These are phyloP conservation scores for Meloe dianella DNA, from an alignment of 2,888 invertebrate species.

Conservation along the genomic window DNA sequence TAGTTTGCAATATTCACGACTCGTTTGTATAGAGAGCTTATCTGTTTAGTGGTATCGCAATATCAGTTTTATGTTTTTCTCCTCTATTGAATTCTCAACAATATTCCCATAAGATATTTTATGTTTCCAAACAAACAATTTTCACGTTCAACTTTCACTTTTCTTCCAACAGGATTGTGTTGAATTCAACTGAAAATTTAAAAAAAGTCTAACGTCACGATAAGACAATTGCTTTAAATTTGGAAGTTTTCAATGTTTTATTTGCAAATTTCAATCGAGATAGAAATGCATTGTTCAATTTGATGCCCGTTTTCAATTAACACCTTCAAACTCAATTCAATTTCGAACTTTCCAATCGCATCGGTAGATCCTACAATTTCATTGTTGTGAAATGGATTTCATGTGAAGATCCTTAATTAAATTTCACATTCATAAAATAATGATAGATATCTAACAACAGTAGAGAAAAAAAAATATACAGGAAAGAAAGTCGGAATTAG, in stretches of 20 bases:
- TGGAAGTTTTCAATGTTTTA: not conserved
- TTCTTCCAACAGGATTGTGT: not conserved
- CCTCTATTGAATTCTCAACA: not conserved
- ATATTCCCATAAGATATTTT: not conserved
- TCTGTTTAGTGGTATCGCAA: not conserved
- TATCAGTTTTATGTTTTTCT: not conserved
- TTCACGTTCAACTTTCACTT: not conserved
- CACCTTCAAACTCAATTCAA: not conserved
- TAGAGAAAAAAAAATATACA: not conserved
- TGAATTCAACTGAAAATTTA: not conserved
- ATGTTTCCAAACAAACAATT: not conserved
- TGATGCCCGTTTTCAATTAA: not conserved
- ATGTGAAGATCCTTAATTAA: not conserved
- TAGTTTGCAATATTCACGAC: not conserved
- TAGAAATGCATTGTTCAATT: not conserved
- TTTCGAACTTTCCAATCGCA: not conserved
- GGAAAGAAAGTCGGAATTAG: not conserved
- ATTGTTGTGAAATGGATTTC: not conserved
- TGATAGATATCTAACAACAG: not conserved
- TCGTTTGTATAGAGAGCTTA: not conserved
- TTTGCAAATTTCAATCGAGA: not conserved
- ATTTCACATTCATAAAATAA: not conserved
- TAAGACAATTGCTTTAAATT: not conserved
- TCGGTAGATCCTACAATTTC: not conserved
- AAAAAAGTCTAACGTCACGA: not conserved